Evolutionary conservation across 2,888 invertebrate species (phyloP), one percentile per base, ranked within the genome.

Genomic region (Dasypolia templi): DNA sequence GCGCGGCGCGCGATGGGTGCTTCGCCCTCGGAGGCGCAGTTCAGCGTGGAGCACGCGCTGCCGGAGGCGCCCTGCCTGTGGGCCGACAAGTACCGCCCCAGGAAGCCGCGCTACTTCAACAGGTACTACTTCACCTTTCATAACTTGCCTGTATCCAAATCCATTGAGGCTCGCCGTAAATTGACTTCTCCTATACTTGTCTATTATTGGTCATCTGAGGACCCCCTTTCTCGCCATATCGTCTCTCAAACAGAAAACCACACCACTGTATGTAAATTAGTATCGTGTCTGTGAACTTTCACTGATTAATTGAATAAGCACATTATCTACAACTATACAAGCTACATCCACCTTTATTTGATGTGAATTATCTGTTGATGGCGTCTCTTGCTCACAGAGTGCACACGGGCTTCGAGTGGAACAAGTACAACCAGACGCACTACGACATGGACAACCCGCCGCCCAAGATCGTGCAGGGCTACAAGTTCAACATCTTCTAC

Each of bases 391-490:
- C 19, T 19, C 51, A 7, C 92, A 97, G 98, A 73, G 99, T 99
- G 6, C 99, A 99, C 92, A 99, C 99, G 0, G 99, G 99, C 26
- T 99, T 99, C 95, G 99, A 99, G 91, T 99, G 99, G 99, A 99
- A 99, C 96, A 99, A 99, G 94, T 99, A 99, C 96, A 99, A 99
- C 96, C 99, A 99, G 96, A 99, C 99, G 2, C 99, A 99, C 96
- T 99, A 99, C 95, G 99, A 99, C 94, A 99, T 99, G 98, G 99
- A 99, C 94, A 99, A 99, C 96, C 99, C 99, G 67, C 99, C 99
- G 14, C 99, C 99, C 0, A 99, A 99, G 96, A 99, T 99, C 91
- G 99, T 99, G 0, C 99, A 99, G 95, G 99, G 99, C 12, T 99
- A 99, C 96, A 99, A 99, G 94, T 99, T 99, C 95, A 99, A 99